Conservation (phyloP, 1,140 invertebrate genomes). For the Drosophila sturtevanti region DNA sequence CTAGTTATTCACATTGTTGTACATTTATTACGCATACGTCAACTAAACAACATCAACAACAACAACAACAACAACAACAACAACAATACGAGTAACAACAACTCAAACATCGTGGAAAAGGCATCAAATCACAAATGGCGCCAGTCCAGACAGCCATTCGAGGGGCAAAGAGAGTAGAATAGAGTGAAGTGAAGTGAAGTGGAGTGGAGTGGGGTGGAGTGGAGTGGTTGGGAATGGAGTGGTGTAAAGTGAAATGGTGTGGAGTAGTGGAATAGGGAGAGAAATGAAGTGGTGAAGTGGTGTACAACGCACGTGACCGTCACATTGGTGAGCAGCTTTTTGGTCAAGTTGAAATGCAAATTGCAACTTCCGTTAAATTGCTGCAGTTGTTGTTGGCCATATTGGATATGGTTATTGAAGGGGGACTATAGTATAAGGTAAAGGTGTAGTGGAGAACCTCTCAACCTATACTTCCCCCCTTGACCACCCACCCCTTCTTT, state of each 20-base stretch:
- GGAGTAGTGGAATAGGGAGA: too few species aligned
- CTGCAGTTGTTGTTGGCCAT: conserved; percentile 31
- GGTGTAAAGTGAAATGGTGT: too few species aligned
- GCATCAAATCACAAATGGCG: conserved; percentile 73
- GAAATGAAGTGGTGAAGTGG: not conserved
- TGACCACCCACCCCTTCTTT: not conserved
- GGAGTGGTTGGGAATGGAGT: not conserved
- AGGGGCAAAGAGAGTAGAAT: not conserved
- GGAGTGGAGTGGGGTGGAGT: not conserved
- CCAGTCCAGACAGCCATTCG: conserved; percentile 43
- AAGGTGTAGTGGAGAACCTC: not conserved
- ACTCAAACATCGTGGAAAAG: conserved; percentile 24
- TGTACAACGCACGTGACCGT: conserved; percentile 47
- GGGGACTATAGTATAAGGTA: too few species aligned
- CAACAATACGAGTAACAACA: conserved; percentile 9
- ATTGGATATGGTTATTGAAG: not conserved
- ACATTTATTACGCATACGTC: conserved; percentile 47
- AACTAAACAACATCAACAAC: conserved; percentile 8
- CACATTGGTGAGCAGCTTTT: conserved; percentile 46
- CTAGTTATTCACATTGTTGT: conserved; percentile 21
- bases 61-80: conserved; percentile 12
- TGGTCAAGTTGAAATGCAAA: conserved; percentile 79
- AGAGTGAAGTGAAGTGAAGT: too few species aligned
- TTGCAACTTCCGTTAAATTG: conserved; percentile 78
- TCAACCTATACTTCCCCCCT: not conserved